A percentile compares a stretch with the other conserved stretches of the same genome.
Evolutionary conservation across 2,888 invertebrate species (phyloP).

Genomic region (Ganaspis brasiliensis): DNA sequence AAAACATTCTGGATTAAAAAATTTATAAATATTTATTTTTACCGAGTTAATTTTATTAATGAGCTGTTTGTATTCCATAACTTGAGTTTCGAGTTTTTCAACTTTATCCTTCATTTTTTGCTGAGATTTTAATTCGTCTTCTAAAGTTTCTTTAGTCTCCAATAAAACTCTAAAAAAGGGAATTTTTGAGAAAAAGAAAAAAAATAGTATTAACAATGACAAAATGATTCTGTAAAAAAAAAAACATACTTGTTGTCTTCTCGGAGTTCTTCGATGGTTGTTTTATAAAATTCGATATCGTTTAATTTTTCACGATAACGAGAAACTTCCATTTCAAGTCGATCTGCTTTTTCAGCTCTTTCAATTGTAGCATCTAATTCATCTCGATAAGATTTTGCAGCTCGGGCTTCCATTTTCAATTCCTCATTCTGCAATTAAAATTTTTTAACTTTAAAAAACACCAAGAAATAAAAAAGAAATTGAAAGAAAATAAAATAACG

Average conservation of each 20-base stretch:
- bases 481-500: not conserved
- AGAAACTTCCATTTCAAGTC: constrained; percentile 93
- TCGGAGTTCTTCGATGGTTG: constrained; percentile 93
- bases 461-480: not conserved
- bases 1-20: constrained; percentile 39
- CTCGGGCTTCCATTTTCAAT: constrained; percentile 90
- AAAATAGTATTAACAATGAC: too few species aligned
- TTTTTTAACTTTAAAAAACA: not conserved
- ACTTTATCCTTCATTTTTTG: constrained; percentile 93
- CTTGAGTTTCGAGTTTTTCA: constrained; percentile 92
- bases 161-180: constrained; percentile 86
- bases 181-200: constrained; percentile 3
- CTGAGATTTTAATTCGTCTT: constrained; percentile 92
- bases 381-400: constrained; percentile 93
- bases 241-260: constrained; percentile 88
- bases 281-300: constrained; percentile 96
- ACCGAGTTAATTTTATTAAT: constrained; percentile 91
- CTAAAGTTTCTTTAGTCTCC: constrained; percentile 95
- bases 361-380: constrained; percentile 96
- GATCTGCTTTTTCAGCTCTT: constrained; percentile 92
- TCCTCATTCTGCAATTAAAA: constrained; percentile 83
- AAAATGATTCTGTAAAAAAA: not conserved
- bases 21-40: constrained; percentile 62
- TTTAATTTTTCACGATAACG: constrained; percentile 94
- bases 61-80: constrained; percentile 91